Evolutionary conservation across 2,797 vertebrate genomes (phyloP).

Genomic region (Coluber constrictor): DNA sequence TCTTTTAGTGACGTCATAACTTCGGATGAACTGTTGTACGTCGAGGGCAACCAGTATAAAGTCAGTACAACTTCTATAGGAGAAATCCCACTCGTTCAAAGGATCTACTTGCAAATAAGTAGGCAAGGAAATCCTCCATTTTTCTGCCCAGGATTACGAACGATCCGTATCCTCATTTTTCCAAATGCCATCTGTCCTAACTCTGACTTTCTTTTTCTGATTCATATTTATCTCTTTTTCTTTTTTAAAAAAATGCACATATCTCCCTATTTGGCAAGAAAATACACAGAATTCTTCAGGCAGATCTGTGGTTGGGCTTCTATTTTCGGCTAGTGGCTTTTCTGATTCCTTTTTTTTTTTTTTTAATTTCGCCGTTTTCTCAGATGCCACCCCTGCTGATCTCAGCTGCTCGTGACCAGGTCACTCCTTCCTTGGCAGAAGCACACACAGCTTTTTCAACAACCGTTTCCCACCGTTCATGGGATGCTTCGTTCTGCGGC

Average conservation of each 20-base stretch:
- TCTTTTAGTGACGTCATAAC: too few relatives aligned
- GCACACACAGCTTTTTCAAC: fast-evolving
- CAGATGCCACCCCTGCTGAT: neutral
- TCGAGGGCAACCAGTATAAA: too few relatives aligned
- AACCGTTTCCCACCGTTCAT: constrained; percentile 22
- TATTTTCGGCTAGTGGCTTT: neutral
- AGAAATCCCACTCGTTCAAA: neutral
- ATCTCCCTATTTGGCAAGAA: neutral
- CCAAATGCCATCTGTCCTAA: neutral
- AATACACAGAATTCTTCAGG: too few relatives aligned
- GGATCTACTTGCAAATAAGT: neutral
- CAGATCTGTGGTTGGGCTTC: neutral
- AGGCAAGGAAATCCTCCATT: neutral
- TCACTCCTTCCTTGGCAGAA: neutral
- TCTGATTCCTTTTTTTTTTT: neutral
- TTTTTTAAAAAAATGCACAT: neutral
- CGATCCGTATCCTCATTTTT: neutral
- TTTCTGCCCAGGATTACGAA: neutral
- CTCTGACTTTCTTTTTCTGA: neutral
- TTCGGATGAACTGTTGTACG: too few relatives aligned
- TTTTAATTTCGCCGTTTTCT: neutral
- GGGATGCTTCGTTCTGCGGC: constrained; percentile 47
- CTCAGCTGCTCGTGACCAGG: neutral
- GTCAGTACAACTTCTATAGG: neutral
- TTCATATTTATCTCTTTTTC: neutral